A percentile compares a stretch with the other conserved stretches of the same genome.
Evolutionary conservation across 2,888 invertebrate genomes (phyloP).

Genomic region (Ceriagrion tenellum): DNA sequence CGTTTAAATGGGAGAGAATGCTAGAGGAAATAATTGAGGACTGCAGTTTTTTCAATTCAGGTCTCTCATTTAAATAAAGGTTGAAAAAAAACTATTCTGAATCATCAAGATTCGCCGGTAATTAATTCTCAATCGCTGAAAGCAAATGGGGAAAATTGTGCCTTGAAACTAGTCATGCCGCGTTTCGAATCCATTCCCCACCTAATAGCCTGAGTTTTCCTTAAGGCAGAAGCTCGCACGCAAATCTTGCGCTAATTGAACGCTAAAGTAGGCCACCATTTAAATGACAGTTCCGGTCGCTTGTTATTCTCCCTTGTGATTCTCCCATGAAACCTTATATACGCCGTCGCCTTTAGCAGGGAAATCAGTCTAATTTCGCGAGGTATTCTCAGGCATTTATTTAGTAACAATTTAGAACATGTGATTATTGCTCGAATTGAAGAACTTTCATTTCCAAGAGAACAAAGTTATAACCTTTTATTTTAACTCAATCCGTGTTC

Average conservation of each 20-base stretch:
- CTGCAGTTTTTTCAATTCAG: too few species aligned
- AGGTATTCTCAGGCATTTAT: too few species aligned
- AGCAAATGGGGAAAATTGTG: too few species aligned
- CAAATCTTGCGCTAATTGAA: neutral
- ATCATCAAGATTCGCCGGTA: neutral
- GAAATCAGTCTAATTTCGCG: neutral
- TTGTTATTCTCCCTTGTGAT: neutral
- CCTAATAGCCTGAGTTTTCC: neutral
- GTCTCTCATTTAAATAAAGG: too few species aligned
- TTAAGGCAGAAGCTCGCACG: neutral
- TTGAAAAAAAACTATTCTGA: too few species aligned
- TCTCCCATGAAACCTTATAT: neutral
- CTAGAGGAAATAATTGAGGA: too few species aligned
- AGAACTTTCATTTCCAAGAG: too few species aligned
- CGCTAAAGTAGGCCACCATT: neutral
- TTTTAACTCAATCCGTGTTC: too few species aligned
- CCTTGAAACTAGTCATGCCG: neutral
- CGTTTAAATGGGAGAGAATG: too few species aligned
- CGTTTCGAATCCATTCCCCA: neutral
- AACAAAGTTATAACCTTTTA: too few species aligned
- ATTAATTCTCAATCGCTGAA: neutral
- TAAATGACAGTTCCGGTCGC: neutral
- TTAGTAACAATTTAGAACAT: too few species aligned
- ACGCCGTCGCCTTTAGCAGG: neutral
- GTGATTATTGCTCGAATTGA: too few species aligned